A percentile compares a stretch with the other conserved stretches of the same genome.
These are phyloP conservation scores for Hypomesus transpacificus DNA, from an alignment of 2,113 vertebrate species.

Conservation along the genomic window DNA sequence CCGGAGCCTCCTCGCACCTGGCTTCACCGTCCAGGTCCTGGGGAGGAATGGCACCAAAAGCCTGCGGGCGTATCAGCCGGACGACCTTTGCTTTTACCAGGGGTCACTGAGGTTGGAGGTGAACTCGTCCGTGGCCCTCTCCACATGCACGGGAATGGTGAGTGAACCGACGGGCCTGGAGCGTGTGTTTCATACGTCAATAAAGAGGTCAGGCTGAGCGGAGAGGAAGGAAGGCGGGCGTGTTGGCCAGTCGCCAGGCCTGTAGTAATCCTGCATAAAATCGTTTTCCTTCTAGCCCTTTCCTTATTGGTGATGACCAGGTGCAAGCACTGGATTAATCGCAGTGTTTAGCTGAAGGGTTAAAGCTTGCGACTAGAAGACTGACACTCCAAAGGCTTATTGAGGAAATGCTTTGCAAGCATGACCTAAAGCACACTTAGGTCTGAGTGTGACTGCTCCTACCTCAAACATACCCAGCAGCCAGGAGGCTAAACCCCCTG, in stretches of 20 bases:
- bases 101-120: constrained; percentile 75
- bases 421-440: constrained; percentile 37
- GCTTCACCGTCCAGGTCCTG: constrained; percentile 79
- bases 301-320: constrained; percentile 3
- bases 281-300: neutral
- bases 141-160: constrained; percentile 86
- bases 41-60: constrained; percentile 72
- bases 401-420: constrained; percentile 37
- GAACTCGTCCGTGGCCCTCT: constrained; percentile 83
- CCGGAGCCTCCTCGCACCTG: constrained; percentile 72
- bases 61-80: constrained; percentile 61
- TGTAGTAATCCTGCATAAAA: neutral
- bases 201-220: constrained; percentile 35
- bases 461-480: constrained; percentile 29
- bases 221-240: neutral
- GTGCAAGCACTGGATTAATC: neutral
- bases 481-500: neutral
- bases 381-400: neutral
- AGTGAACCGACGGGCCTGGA: constrained; percentile 53
- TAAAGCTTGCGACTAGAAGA: neutral
- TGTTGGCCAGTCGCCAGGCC: neutral
- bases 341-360: too few relatives aligned
- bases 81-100: constrained; percentile 86
- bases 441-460: constrained; percentile 30
- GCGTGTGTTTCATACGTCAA: neutral